Percentiles rank a stretch among this genome's conserved stretches.
phyloP scores from a whole-genome alignment of 2,888 invertebrate species.

The Chymomyza caudatula region DNA sequence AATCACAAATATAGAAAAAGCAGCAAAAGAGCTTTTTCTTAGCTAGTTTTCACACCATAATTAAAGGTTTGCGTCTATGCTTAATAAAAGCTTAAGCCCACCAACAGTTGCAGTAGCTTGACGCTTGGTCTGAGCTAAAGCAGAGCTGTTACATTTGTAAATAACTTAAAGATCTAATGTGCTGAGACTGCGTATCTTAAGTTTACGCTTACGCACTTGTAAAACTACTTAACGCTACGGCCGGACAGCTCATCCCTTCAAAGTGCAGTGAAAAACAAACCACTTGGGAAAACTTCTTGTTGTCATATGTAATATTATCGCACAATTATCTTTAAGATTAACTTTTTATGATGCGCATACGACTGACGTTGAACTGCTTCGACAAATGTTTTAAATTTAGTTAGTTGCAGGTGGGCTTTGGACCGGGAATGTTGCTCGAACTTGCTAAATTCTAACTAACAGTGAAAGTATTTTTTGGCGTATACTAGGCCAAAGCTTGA shows the following conservation, averaged over 20 bases:
- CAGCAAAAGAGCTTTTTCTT: too few species aligned
- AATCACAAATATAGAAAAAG: too few species aligned
- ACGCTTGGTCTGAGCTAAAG: not conserved
- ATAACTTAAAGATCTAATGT: not conserved
- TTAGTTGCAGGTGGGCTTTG: slow-evolving; percentile 34
- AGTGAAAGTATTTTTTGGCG: not conserved
- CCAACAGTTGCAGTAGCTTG: not conserved
- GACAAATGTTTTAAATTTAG: slow-evolving; percentile 45
- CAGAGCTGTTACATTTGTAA: not conserved
- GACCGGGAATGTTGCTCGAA: slow-evolving; percentile 37
- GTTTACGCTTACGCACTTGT: too few species aligned
- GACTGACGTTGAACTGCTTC: slow-evolving; percentile 35
- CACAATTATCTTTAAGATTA: not conserved
- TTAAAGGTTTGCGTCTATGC: not conserved
- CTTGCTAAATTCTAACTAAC: not conserved
- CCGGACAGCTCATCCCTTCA: not conserved
- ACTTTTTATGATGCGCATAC: slow-evolving; percentile 14
- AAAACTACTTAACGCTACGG: not conserved
- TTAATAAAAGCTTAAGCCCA: not conserved
- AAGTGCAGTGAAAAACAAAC: not conserved
- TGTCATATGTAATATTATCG: slow-evolving; percentile 26
- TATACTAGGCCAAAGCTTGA: slow-evolving; percentile 1
- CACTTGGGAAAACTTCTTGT: not conserved
- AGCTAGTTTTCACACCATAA: too few species aligned
- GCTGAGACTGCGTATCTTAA: not conserved